These are phyloP conservation scores for Pundamilia nyererei DNA, from an alignment of 2,113 vertebrate genomes.

Conservation along the genomic window DNA sequence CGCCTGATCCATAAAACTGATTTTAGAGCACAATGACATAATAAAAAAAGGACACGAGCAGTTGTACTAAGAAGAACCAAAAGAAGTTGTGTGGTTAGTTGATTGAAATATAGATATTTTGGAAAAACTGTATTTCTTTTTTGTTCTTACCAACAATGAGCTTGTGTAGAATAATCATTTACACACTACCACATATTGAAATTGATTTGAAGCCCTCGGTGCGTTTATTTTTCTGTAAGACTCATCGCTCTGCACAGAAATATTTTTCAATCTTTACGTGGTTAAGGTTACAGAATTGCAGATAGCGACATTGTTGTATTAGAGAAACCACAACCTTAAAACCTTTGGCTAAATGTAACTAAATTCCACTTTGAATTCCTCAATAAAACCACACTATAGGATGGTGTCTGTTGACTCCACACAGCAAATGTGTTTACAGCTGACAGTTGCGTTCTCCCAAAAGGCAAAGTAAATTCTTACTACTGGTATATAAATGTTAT, in stretches of 20 bases:
- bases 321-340: background rate
- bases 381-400: background rate
- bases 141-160: background rate
- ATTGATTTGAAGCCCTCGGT: background rate
- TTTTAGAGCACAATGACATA: background rate
- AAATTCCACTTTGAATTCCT: background rate
- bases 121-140: background rate
- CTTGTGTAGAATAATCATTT: background rate
- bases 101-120: background rate
- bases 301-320: background rate
- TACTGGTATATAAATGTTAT: background rate
- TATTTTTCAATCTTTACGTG: background rate
- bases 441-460: background rate
- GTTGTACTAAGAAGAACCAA: background rate
- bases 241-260: background rate
- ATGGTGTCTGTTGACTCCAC: background rate
- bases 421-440: background rate
- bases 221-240: background rate
- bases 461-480: background rate
- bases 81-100: background rate
- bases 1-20: background rate
- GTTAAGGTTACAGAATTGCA: background rate
- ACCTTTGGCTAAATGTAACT: background rate
- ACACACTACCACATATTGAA: background rate
- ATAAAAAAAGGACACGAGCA: background rate